Evolutionary conservation across 2,888 invertebrate species (phyloP), one percentile per base, ranked within the genome.

Genomic region (Mesopsocus fuscifrons): DNA sequence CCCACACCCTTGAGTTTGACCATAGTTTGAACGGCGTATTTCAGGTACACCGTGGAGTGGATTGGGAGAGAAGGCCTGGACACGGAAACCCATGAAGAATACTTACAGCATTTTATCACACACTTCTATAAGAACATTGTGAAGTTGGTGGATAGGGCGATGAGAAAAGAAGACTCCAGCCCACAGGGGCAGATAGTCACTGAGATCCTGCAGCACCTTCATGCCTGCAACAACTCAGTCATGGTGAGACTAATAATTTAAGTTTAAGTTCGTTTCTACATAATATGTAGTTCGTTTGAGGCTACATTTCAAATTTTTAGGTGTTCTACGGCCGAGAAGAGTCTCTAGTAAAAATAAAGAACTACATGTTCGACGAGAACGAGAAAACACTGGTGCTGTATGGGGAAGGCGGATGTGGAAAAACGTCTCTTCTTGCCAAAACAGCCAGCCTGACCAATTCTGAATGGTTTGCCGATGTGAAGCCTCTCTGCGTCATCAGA

Each of bases 321-420:
- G 81, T 91, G 11, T 95, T 94, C 62, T 88, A 92, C 57, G 95
- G 95, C 0, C 71, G 95, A 44, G 85, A 85, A 59, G 81, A 84
- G 48, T 85, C 81, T 52, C 64, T 95, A 47, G 71, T 74, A 50
- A 76, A 71, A 49, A 87, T 89, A 35, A 72, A 79, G 56, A 66
- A 74, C 42, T 84, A 91, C 59, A 85, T 92, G 77, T 67, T 77
- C 52, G 83, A 79, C 35, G 73, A 77, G 46, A 81, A 80, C 13
- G 84, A 85, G 55, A 84, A 88, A 56, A 91, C 94, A 1, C 64
- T 94, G 46, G 84, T 94, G 16, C 64, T 95, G 44, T 88, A 88
- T 58, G 97, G 97, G 26, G 89, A 89, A 62, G 88, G 94, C 55
- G 97, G 97, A 33, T 95, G 95, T 57, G 97, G 97, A 0, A 98